phyloP scores from a whole-genome alignment of 2,888 invertebrate genomes.

The Dasysyrphus tricinctus region DNA sequence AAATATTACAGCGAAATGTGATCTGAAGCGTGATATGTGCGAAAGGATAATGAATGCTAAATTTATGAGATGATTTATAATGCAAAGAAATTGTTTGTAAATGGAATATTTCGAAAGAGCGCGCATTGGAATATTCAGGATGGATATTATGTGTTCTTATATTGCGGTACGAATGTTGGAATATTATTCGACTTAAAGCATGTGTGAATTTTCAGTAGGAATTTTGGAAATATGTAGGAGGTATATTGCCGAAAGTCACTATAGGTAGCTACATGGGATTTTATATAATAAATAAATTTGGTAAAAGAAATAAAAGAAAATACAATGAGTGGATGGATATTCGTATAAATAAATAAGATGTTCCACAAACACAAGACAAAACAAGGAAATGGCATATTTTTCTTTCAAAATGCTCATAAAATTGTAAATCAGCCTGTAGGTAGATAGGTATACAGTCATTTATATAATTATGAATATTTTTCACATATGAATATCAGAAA shows the following conservation, averaged over 20 bases:
- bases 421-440: too few relatives aligned
- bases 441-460: too few relatives aligned
- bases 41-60: slow-evolving; percentile 62
- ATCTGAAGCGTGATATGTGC: slow-evolving; percentile 15
- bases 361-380: too few relatives aligned
- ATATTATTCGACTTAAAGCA: slow-evolving; percentile 6
- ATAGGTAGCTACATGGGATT: not conserved
- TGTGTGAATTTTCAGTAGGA: slow-evolving; percentile 32
- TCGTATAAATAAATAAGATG: too few relatives aligned
- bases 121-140: slow-evolving; percentile 9
- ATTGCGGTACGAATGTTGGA: not conserved
- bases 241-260: not conserved
- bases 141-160: not conserved
- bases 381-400: too few relatives aligned
- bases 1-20: slow-evolving; percentile 52
- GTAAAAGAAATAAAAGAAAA: too few relatives aligned
- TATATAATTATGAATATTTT: too few relatives aligned
- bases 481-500: too few relatives aligned
- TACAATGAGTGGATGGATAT: too few relatives aligned
- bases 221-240: not conserved
- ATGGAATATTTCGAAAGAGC: slow-evolving; percentile 5
- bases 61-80: slow-evolving; percentile 71
- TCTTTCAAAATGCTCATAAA: too few relatives aligned
- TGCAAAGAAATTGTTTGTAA: slow-evolving; percentile 42
- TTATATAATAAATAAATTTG: too few relatives aligned